A percentile compares a stretch with the other conserved stretches of the same genome.
phyloP scores from a whole-genome alignment of 2,797 vertebrate species.

The Gymnodraco acuticeps region DNA sequence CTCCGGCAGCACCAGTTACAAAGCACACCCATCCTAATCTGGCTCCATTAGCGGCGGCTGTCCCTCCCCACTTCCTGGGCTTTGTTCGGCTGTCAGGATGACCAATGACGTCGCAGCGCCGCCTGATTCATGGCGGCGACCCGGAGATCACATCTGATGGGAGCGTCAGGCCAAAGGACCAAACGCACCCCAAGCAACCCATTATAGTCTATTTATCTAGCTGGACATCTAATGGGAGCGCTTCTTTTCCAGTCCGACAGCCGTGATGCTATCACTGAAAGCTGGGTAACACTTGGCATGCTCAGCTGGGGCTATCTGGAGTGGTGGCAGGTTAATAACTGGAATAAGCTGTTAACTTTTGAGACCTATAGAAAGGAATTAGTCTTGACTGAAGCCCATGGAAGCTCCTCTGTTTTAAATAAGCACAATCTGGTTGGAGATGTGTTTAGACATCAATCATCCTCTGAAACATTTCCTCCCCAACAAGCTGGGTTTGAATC shows the following conservation, averaged over 20 bases:
- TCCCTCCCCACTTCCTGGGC: slow-evolving; percentile 75
- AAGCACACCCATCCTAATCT: slow-evolving; percentile 78
- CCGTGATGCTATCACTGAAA: slow-evolving; percentile 70
- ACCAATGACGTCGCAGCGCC: slow-evolving; percentile 79
- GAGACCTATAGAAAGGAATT: slow-evolving; percentile 63
- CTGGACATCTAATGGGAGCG: slow-evolving; percentile 81
- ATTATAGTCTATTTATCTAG: slow-evolving; percentile 82
- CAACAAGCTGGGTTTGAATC: not conserved
- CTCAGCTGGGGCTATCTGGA: slow-evolving; percentile 62
- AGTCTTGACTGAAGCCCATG: slow-evolving; percentile 39
- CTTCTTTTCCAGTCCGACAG: slow-evolving; percentile 73
- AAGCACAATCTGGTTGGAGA: slow-evolving; percentile 5
- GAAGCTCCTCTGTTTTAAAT: slow-evolving; percentile 32
- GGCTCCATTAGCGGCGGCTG: slow-evolving; percentile 78
- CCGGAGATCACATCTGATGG: slow-evolving; percentile 82
- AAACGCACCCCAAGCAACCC: slow-evolving; percentile 76
- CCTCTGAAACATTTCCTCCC: slow-evolving; percentile 1
- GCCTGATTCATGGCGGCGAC: slow-evolving; percentile 81
- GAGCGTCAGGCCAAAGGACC: slow-evolving; percentile 78
- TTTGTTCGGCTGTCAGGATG: slow-evolving; percentile 87
- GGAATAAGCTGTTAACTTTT: slow-evolving; percentile 66
- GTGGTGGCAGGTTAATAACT: slow-evolving; percentile 74
- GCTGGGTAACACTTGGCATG: slow-evolving; percentile 65
- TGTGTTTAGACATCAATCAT: slow-evolving; percentile 29
- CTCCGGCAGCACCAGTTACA: slow-evolving; percentile 68